Conservation (phyloP, 1,140 invertebrate genomes). For the Drosophila lowei region DNA sequence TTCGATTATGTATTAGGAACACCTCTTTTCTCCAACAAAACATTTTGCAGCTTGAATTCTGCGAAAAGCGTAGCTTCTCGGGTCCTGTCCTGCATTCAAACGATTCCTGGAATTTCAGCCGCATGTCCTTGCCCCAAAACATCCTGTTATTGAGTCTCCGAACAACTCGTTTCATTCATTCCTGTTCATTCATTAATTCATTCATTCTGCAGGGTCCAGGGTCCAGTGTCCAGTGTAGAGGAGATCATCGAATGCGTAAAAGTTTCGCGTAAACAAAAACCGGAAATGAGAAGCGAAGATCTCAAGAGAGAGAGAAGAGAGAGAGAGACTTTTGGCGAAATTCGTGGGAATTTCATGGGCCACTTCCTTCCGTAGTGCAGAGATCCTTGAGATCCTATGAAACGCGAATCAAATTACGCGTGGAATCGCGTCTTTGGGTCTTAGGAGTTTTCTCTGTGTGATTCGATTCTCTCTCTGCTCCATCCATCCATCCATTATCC, state of each 20-base stretch:
- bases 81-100: constrained; percentile 41
- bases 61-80: constrained; percentile 28
- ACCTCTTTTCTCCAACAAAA: background rate
- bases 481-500: constrained; percentile 58
- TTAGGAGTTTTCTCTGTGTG: background rate
- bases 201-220: no score
- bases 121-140: constrained; percentile 64
- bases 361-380: constrained; percentile 63
- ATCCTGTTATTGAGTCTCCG: constrained; percentile 60
- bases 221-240: background rate
- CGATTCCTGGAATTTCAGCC: constrained; percentile 57
- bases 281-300: constrained; percentile 44
- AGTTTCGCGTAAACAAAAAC: constrained; percentile 73
- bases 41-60: constrained; percentile 59
- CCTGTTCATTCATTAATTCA: constrained; percentile 8
- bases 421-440: constrained; percentile 16
- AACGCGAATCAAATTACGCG: constrained; percentile 74
- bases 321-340: constrained; percentile 24
- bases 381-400: constrained; percentile 56
- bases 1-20: no score
- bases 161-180: constrained; percentile 65
- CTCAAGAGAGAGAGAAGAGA: constrained; percentile 5
- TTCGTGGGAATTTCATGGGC: constrained; percentile 71
- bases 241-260: constrained; percentile 60
- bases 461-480: background rate